Conservation (phyloP, 2,888 invertebrate species). For the Raillietiella orientalis region DNA sequence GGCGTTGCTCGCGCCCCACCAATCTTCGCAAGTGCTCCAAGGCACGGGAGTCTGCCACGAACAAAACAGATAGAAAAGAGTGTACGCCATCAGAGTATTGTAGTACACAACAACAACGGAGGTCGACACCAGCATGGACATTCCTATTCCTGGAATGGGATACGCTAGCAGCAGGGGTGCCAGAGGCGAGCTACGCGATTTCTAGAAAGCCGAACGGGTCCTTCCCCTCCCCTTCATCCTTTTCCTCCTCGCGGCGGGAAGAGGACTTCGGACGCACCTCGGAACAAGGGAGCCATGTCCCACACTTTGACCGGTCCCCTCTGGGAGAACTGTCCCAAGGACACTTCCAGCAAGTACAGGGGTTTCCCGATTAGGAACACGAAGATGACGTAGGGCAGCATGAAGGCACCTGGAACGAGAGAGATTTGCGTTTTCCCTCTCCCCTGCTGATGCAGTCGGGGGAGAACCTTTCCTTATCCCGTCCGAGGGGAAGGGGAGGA, state of each 20-base stretch:
- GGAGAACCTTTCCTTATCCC: too few relatives aligned
- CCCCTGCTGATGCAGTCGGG: too few relatives aligned
- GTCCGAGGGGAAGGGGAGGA: too few relatives aligned
- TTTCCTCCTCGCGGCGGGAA: too few relatives aligned
- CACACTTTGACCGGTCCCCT: conserved; percentile 46
- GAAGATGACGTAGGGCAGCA: conserved; percentile 37
- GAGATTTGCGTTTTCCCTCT: too few relatives aligned
- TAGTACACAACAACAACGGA: conserved; percentile 34
- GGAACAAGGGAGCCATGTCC: conserved; percentile 23
- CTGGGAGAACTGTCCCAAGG: conserved; percentile 42
- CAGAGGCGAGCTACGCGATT: background rate
- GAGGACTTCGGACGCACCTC: conserved; percentile 10
- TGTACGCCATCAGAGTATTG: conserved; percentile 46
- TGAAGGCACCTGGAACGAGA: conserved; percentile 29
- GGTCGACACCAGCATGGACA: conserved; percentile 31
- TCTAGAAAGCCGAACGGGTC: background rate
- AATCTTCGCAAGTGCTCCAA: conserved; percentile 26
- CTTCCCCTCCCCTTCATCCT: conserved; percentile 1
- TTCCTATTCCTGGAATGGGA: conserved; percentile 12
- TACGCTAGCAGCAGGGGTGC: too few relatives aligned
- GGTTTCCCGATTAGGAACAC: conserved; percentile 39
- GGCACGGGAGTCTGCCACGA: conserved; percentile 26
- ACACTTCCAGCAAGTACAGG: conserved; percentile 41
- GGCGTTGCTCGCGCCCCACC: conserved; percentile 9
- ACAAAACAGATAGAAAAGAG: conserved; percentile 34